Evolutionary conservation across 2,888 invertebrate genomes (phyloP).

Genomic region (Philaethria dido): DNA sequence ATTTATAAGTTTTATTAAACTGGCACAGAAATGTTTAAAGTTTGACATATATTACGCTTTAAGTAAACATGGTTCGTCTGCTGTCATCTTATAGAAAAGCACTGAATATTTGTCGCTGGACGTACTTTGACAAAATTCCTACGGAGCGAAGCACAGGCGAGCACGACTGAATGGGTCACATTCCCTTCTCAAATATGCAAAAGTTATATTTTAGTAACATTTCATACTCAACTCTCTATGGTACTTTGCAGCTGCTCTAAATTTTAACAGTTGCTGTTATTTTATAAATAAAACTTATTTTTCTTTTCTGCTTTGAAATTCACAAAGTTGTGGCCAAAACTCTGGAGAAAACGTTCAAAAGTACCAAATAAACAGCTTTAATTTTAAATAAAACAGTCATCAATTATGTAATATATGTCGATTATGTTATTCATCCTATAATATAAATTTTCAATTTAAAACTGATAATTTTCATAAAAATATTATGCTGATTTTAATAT

Average conservation of each 20-base stretch:
- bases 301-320: constrained; percentile 27
- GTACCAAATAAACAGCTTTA: not conserved
- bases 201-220: constrained; percentile 61
- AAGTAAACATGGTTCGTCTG: constrained; percentile 2
- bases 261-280: constrained; percentile 34
- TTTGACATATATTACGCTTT: not conserved
- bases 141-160: constrained; percentile 52
- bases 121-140: constrained; percentile 70
- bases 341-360: constrained; percentile 16
- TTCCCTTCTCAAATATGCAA: constrained; percentile 62
- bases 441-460: not conserved
- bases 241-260: constrained; percentile 42
- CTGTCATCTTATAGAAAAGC: constrained; percentile 49
- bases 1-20: constrained; percentile 6
- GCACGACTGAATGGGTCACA: constrained; percentile 59
- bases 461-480: too few relatives aligned
- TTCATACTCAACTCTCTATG: constrained; percentile 45
- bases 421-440: not conserved
- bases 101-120: constrained; percentile 50
- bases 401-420: not conserved
- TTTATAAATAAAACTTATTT: constrained; percentile 47
- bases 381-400: not conserved
- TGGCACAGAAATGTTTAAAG: constrained; percentile 3
- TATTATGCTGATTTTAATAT: too few relatives aligned
- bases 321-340: constrained; percentile 34